Percentiles rank a stretch among this genome's conserved stretches.
Evolutionary conservation across 2,113 vertebrate genomes (phyloP).

Genomic region (Syrmaticus mikado): DNA sequence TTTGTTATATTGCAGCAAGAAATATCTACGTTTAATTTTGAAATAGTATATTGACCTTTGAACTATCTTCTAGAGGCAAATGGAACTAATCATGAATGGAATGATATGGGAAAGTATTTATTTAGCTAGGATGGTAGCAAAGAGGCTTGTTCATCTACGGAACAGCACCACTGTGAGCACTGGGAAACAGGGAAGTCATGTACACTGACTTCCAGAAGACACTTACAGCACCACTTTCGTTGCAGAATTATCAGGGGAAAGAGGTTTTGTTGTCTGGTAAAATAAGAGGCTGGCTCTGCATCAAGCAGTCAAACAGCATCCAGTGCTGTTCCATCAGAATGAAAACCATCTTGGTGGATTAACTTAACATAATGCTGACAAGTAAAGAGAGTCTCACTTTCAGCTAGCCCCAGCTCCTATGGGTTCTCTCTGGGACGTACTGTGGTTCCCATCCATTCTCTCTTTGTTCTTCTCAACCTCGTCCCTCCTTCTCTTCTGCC

Average conservation of each 20-base stretch:
- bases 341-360: background rate
- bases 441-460: background rate
- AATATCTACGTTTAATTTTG: background rate
- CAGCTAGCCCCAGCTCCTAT: background rate
- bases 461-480: background rate
- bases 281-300: background rate
- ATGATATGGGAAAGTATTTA: background rate
- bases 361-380: background rate
- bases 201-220: background rate
- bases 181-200: background rate
- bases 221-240: background rate
- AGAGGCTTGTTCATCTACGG: background rate
- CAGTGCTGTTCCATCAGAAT: background rate
- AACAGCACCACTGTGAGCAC: background rate
- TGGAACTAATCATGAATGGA: background rate
- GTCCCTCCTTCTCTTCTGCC: background rate
- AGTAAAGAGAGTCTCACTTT: background rate
- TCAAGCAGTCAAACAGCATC: background rate
- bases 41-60: background rate
- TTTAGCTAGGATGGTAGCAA: background rate
- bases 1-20: background rate
- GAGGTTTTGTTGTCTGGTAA: background rate
- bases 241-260: background rate
- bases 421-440: background rate
- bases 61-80: background rate